Evolutionary conservation across 2,888 invertebrate species (phyloP).

Genomic region (Cyclophora punctaria): DNA sequence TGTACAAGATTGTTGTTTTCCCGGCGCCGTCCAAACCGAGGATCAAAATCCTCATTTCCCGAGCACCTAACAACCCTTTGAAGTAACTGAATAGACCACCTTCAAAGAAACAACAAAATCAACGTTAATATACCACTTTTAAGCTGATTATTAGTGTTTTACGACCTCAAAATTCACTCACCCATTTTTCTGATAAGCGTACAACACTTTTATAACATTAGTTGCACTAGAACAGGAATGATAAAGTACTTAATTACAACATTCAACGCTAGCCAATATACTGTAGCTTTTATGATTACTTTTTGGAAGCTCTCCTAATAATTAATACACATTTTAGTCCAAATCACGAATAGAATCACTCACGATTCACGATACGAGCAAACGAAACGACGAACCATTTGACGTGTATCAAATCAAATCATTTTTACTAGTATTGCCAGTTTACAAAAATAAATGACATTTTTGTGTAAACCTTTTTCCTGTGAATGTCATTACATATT

Average conservation of each 20-base stretch:
- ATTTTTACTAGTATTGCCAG: slow-evolving; percentile 31
- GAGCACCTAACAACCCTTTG: slow-evolving; percentile 93
- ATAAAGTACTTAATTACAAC: slow-evolving; percentile 25
- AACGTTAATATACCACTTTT: slow-evolving; percentile 11
- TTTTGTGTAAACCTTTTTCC: no score
- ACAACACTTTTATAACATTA: slow-evolving; percentile 55
- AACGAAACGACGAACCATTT: slow-evolving; percentile 28
- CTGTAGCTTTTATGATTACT: no score
- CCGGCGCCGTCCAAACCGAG: slow-evolving; percentile 98
- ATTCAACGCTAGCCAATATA: slow-evolving; percentile 20
- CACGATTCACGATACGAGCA: no score
- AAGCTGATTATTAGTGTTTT: slow-evolving; percentile 23
- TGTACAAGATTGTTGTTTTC: slow-evolving; percentile 98
- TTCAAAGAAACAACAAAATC: slow-evolving; percentile 52
- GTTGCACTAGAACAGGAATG: slow-evolving; percentile 47
- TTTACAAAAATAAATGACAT: neutral
- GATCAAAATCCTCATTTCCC: slow-evolving; percentile 98
- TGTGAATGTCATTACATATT: no score
- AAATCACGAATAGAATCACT: slow-evolving; percentile 19
- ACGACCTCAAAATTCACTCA: slow-evolving; percentile 36
- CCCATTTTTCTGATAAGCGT: slow-evolving; percentile 62
- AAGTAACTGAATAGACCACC: slow-evolving; percentile 98
- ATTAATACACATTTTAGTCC: slow-evolving; percentile 43
- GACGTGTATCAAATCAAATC: slow-evolving; percentile 49
- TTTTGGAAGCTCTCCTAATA: slow-evolving; percentile 27